phyloP scores from a whole-genome alignment of 2,797 vertebrate species.

The Aulostomus chinensis region DNA sequence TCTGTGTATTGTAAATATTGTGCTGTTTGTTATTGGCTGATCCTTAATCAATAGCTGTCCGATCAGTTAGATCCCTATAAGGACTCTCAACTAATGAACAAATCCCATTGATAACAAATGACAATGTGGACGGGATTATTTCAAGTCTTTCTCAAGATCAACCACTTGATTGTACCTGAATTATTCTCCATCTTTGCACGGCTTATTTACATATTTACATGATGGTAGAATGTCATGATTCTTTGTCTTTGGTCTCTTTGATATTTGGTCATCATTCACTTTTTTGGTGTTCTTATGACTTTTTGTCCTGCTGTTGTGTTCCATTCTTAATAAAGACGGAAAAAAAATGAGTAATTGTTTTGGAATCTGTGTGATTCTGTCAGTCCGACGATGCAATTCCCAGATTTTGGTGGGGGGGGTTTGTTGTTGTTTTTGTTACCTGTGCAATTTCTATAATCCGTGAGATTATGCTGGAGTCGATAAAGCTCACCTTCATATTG shows the following conservation, averaged over 20 bases:
- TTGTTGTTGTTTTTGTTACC: too few species aligned
- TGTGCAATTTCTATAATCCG: too few species aligned
- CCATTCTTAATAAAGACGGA: slow-evolving; percentile 84
- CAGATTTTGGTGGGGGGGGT: neutral
- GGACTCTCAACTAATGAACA: slow-evolving; percentile 36
- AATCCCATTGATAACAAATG: slow-evolving; percentile 33
- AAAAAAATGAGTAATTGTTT: slow-evolving; percentile 51
- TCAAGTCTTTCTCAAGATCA: slow-evolving; percentile 48
- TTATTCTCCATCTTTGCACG: slow-evolving; percentile 62
- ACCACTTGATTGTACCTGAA: slow-evolving; percentile 62
- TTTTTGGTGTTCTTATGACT: slow-evolving; percentile 80
- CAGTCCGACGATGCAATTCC: neutral
- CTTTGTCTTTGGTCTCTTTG: slow-evolving; percentile 67
- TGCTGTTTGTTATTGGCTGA: slow-evolving; percentile 72
- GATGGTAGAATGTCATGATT: slow-evolving; percentile 63
- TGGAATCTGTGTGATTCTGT: slow-evolving; percentile 5
- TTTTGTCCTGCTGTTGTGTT: slow-evolving; percentile 83
- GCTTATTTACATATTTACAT: slow-evolving; percentile 61
- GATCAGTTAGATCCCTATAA: slow-evolving; percentile 39
- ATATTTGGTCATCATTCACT: slow-evolving; percentile 73
- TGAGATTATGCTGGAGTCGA: too few species aligned
- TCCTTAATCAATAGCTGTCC: slow-evolving; percentile 65
- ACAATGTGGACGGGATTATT: slow-evolving; percentile 40
- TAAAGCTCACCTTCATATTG: too few species aligned
- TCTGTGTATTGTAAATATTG: slow-evolving; percentile 74